Evolutionary conservation across 2,888 invertebrate genomes (phyloP).

Genomic region (Atethmia centrago): DNA sequence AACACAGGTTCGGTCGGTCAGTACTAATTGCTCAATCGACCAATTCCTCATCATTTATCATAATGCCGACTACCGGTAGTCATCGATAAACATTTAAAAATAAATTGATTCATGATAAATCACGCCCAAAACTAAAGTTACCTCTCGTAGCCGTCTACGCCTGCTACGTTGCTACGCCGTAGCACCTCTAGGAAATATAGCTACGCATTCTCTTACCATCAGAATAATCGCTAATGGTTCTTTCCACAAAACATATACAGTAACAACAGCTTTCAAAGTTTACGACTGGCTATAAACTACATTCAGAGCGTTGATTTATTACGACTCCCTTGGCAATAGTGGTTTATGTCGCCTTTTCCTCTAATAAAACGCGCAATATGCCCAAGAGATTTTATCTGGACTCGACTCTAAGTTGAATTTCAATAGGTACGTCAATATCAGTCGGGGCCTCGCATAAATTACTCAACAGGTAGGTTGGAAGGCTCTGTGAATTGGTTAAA

Average conservation of each 20-base stretch:
- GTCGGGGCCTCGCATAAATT: constrained; percentile 51
- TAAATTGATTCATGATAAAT: not conserved
- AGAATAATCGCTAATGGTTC: constrained; percentile 66
- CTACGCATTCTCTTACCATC: constrained; percentile 35
- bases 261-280: constrained; percentile 71
- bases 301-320: constrained; percentile 69
- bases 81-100: not conserved
- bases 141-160: constrained; percentile 40
- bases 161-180: constrained; percentile 54
- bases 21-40: not conserved
- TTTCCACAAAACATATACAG: constrained; percentile 65
- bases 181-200: constrained; percentile 50
- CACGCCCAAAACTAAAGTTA: constrained; percentile 4
- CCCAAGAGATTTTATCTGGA: constrained; percentile 53
- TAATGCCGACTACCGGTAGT: not conserved
- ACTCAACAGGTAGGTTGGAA: constrained; percentile 62
- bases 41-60: constrained; percentile 4
- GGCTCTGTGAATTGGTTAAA: constrained; percentile 36
- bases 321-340: constrained; percentile 62
- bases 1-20: not conserved
- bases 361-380: constrained; percentile 43
- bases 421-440: constrained; percentile 44
- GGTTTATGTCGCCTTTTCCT: constrained; percentile 62
- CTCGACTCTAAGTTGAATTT: constrained; percentile 47
- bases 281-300: constrained; percentile 72